Evolutionary conservation across 2,888 invertebrate genomes (phyloP).

Genomic region (Ormyrus thymus): DNA sequence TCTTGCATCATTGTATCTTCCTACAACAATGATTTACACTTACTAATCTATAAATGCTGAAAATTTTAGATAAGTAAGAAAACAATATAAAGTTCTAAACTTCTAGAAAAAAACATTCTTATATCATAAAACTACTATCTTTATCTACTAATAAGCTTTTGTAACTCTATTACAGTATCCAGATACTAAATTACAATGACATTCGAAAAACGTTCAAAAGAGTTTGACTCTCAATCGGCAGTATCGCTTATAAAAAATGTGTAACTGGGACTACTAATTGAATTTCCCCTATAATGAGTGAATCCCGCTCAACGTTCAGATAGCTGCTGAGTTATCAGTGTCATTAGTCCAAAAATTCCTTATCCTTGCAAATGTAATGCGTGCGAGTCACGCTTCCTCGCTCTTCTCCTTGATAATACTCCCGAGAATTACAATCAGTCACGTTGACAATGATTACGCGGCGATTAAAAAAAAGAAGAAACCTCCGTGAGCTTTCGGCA

Average conservation of each 20-base stretch:
- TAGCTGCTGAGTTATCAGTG: constrained; percentile 43
- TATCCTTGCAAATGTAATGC: too few species aligned
- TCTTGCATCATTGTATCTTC: constrained; percentile 80
- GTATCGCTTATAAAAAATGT: neutral
- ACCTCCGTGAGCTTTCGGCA: constrained; percentile 1
- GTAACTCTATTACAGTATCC: too few species aligned
- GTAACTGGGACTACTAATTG: neutral
- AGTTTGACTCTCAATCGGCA: too few species aligned
- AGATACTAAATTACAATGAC: too few species aligned
- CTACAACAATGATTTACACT: constrained; percentile 42
- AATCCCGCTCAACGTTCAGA: constrained; percentile 9
- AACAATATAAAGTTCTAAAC: too few species aligned
- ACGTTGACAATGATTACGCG: neutral
- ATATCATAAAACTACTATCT: too few species aligned
- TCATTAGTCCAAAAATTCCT: constrained; percentile 1
- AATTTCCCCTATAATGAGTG: constrained; percentile 12
- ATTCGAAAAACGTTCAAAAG: too few species aligned
- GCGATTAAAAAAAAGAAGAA: neutral
- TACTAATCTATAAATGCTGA: too few species aligned
- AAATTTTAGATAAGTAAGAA: too few species aligned
- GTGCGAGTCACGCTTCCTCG: too few species aligned
- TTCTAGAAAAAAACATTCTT: too few species aligned
- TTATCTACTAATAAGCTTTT: too few species aligned
- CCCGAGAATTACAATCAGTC: neutral
- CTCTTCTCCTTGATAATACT: neutral